Evolutionary conservation across 1,140 invertebrate genomes (phyloP).

Genomic region (Zophobas atratus): DNA sequence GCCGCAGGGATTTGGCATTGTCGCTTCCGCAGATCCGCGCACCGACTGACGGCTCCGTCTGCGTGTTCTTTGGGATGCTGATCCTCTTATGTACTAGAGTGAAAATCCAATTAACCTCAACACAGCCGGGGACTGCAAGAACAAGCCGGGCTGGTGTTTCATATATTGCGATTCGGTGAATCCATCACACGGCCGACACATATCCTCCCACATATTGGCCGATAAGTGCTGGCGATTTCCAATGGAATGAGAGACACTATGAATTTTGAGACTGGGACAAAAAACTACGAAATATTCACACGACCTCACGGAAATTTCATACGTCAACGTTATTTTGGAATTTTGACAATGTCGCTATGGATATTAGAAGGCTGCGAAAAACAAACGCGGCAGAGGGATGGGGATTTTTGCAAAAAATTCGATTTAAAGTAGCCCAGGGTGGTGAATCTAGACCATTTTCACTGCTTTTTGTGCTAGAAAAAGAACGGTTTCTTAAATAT

Average conservation of each 20-base stretch:
- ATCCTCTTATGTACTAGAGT: conserved; percentile 53
- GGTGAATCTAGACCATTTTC: no score
- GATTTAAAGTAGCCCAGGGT: no score
- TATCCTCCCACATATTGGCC: conserved; percentile 31
- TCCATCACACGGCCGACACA: conserved; percentile 36
- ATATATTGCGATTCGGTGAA: conserved; percentile 32
- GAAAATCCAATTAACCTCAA: conserved; percentile 57
- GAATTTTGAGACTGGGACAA: conserved; percentile 34
- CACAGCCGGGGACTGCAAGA: conserved; percentile 45
- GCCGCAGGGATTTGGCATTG: conserved; percentile 30
- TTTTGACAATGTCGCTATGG: conserved; percentile 28
- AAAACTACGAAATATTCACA: conserved; percentile 38
- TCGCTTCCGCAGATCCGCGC: conserved; percentile 23
- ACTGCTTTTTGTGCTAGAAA: no score
- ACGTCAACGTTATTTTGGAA: conserved; percentile 30
- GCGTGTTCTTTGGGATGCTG: conserved; percentile 40
- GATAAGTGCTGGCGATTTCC: conserved; percentile 7
- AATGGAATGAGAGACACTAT: conserved; percentile 33
- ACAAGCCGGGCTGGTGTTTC: conserved; percentile 35
- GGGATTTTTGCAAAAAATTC: no score
- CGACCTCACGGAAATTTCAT: neutral
- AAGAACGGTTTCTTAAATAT: no score
- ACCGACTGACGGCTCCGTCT: conserved; percentile 48
- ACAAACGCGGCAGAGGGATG: neutral
- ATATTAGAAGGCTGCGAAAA: neutral